A percentile compares a stretch with the other conserved stretches of the same genome.
phyloP scores from a whole-genome alignment of 2,797 vertebrate species.

The Spea hammondii region DNA sequence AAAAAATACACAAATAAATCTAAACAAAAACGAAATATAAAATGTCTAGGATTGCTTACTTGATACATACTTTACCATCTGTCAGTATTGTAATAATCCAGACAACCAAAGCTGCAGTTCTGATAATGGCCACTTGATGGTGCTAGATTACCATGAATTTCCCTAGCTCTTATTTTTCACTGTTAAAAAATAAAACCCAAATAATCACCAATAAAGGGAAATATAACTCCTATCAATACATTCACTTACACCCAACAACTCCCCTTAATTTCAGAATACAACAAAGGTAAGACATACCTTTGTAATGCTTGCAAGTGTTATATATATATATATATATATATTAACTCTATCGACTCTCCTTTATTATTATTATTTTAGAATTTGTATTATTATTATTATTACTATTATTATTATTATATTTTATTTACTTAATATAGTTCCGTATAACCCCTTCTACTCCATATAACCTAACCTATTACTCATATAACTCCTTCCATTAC shows the following conservation, averaged over 20 bases:
- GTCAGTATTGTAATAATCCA: too few relatives aligned
- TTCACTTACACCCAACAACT: background rate
- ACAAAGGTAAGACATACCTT: background rate
- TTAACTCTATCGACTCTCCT: too few relatives aligned
- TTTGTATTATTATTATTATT: too few relatives aligned
- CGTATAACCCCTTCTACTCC: constrained; percentile 1
- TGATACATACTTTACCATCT: too few relatives aligned
- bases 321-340: too few relatives aligned
- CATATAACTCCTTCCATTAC: background rate
- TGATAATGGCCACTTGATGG: constrained; percentile 31
- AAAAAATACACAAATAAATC: too few relatives aligned
- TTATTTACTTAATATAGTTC: background rate
- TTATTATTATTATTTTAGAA: too few relatives aligned
- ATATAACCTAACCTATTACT: background rate
- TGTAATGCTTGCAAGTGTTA: too few relatives aligned
- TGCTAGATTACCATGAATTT: constrained; percentile 34
- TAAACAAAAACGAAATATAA: too few relatives aligned
- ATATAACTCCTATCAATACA: background rate
- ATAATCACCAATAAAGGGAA: background rate
- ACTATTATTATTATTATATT: too few relatives aligned
- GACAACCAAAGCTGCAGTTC: background rate
- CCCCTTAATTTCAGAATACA: background rate
- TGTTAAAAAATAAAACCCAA: background rate
- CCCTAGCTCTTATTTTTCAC: background rate
- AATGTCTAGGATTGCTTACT: too few relatives aligned